Base-by-base conservation (phyloP, 2,888 invertebrate species). In the Metallyticus violacea region DNA sequence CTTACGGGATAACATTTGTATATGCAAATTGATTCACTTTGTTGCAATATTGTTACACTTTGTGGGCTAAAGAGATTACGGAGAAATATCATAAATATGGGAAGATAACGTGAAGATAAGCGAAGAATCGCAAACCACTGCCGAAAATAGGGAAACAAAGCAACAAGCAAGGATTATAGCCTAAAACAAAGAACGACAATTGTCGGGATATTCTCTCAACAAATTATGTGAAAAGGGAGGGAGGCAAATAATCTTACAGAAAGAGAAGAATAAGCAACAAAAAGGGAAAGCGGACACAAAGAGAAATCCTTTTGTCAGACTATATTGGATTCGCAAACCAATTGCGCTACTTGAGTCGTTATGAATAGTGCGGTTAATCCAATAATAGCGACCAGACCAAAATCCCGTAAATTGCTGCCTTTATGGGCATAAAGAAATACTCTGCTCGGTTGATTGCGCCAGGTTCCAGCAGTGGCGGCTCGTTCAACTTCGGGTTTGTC, bases 261-360 rank as follows among this genome's bases (percentile, higher is more conserved):
- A 25, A 28, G 83, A 77, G 6, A 5, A 28, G 83, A 81, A 77
- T 77, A 83, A 77, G 29, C 30, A 83, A 77, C 7, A 83, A 27
- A 83, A 77, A 82, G 27, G 26, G 76, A 22, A 82, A 76, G 82
- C 40, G 22, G 27, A 83, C 28, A 77, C 83, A 83, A 83, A 83
- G 83, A 77, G 77, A 83, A 83, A 83, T n/a, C 25, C 77, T 76
- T 83, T 83, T 83, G 83, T 83, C 28, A 83, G 77, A 77, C 77
- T 76, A 83, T 83, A 83, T 83, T 83, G 83, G 83, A 83, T 83
- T 83, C 83, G 7, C 40, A 6, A 76, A 76, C 82, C 76, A 82
- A 26, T 83, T 28, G 28, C 29, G 27, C 28, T 62, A 77, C 83
- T 77, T 77, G 77, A 83, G 27, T 83, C 83, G 77, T 83, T 83